Base-by-base conservation (phyloP, 2,888 invertebrate genomes). In the Nymphalis c-album region DNA sequence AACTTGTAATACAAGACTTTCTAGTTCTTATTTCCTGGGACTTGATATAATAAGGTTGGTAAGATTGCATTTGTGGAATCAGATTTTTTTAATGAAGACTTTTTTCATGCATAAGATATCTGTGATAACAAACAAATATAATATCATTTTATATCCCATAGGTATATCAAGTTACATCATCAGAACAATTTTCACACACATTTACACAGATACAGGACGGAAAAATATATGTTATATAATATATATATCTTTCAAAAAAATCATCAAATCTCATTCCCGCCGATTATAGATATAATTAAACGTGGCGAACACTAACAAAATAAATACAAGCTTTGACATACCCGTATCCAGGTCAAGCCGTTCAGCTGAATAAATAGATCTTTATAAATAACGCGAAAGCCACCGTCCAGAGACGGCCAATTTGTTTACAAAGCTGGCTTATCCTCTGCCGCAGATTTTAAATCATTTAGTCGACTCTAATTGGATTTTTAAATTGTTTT, bases 291-390 rank as follows among this genome's bases (percentile, higher is more conserved):
- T 59, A 45, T 59, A 45, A 58, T 59, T 46, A 22, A 59, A 46
- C 20, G 59, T 20, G 20, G 45, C 53, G 46, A 47, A 55, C 61
- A 68, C 64, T 67, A 68, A 67, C 68, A 69, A 69, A 72, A 73
- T 72, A 72, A 73, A 55, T 40, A 57, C 53, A 74, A 72, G 58
- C 62, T 60, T 64, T 64, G 76, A 74, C 76, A 73, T 63, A 86
- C 80, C 76, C 78, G 83, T 84, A 90, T 88, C 80, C 87, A 89
- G 91, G 91, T 90, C 90, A 85, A 73, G 73, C 80, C 53, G 71
- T 79, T 77, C 88, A 85, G 86, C 86, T 88, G 90, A 89, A 88
- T 87, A 91, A 91, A 91, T 90, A 90, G 86, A 84, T 82, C 76
- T 85, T 85, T 90, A 90, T 88, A 88, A 90, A 90, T 90, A 90